Evolutionary conservation across 2,888 invertebrate genomes (phyloP), one percentile per base, ranked within the genome.

Genomic region (Philonicus albiceps): DNA sequence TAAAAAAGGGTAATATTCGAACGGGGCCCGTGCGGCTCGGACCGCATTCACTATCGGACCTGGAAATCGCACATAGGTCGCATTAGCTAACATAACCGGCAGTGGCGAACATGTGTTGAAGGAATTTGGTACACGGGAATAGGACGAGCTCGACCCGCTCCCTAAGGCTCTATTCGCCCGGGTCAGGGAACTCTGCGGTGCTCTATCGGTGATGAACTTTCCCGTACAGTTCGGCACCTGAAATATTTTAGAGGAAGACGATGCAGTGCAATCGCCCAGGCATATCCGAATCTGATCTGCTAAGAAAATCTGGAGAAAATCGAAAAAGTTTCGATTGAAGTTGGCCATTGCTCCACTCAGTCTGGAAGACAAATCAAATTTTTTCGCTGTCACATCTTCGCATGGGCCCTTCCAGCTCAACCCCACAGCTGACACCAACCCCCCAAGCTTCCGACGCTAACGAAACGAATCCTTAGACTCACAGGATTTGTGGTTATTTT

Each of bases 241-340:
- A 53, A 40, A 27, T 80, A 30, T 34, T 81, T 19, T 55, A 19
- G n/a, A 11, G 31, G n/a, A 30, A 55, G 55, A 64, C n/a, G 19
- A 13, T 16, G 16, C 43, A 6, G 37, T 74, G 53, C 53, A 16
- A 4, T 8, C 30, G 73, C 2, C 73, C 19, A 27, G 27, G 30
- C 81, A 53, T 34, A 81, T 81, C 19, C 55, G 30, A 4, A 84
- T 73, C 22, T 76, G 76, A 76, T 85, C 76, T 31, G 37, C 31
- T 55, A 86, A 75, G 34, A 27, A 76, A 40, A 76, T 78, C 22
- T 78, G 27, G 22, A 64, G 86, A 86, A 86, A 86, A 86, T 86
- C 76, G 86, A 86, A 78, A 86, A 86, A 86, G 86, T 86, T 86
- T 86, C 76, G 43, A 78, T 86, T 76, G 86, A 55, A 64, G 34